These are phyloP conservation scores for Stomorhina lunata DNA, from an alignment of 2,888 invertebrate species.

Conservation along the genomic window DNA sequence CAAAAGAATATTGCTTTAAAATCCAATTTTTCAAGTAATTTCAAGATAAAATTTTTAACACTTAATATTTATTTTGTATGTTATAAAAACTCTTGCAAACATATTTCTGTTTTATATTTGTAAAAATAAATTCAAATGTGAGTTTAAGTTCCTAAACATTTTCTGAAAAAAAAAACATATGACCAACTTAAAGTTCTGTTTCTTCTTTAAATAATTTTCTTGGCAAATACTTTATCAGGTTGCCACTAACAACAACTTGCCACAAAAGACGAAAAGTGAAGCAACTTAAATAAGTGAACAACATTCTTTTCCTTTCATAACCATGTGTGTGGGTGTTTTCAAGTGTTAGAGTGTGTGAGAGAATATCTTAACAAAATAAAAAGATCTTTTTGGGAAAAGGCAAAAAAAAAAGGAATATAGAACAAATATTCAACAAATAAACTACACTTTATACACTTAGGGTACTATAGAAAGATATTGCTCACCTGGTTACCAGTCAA, in stretches of 20 bases:
- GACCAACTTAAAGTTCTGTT: neutral
- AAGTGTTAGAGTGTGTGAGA: neutral
- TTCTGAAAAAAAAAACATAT: neutral
- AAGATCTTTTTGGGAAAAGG: neutral
- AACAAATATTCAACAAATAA: conserved; percentile 37
- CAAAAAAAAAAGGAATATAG: neutral
- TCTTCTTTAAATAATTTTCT: neutral
- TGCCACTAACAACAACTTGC: conserved; percentile 6
- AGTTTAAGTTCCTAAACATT: neutral
- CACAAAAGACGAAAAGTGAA: conserved; percentile 23
- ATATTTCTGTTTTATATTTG: too few relatives aligned
- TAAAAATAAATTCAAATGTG: too few relatives aligned
- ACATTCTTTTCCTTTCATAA: neutral
- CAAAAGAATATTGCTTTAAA: neutral
- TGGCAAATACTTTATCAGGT: conserved; percentile 12
- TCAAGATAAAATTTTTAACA: neutral
- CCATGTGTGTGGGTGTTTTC: neutral
- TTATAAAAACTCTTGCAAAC: neutral
- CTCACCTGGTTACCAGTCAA: conserved; percentile 46
- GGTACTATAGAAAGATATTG: conserved; percentile 37
- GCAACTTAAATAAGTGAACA: too few relatives aligned
- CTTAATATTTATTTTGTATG: neutral
- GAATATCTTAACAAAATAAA: neutral
- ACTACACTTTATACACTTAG: conserved; percentile 30
- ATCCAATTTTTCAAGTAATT: neutral